Conservation (phyloP, 2,888 invertebrate species). For the Chalcosyrphus nemorum region DNA sequence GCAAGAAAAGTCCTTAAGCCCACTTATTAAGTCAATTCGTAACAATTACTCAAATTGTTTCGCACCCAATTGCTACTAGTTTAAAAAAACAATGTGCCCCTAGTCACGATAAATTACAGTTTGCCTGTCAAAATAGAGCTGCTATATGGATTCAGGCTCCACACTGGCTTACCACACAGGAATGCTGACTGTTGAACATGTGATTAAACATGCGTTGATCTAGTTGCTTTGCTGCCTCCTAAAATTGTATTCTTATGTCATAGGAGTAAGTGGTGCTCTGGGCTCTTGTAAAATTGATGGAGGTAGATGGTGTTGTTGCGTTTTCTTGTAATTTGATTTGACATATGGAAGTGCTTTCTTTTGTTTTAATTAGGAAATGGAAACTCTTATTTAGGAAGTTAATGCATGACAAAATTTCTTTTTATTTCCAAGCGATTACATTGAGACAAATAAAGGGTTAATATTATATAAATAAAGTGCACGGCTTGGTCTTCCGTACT, state of each 20-base stretch:
- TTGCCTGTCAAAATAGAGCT: conserved; percentile 39
- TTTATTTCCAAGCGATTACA: no score
- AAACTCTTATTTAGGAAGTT: no score
- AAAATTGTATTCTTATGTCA: conserved; percentile 23
- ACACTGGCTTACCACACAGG: background rate
- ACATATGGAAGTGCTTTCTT: background rate
- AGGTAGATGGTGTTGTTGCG: background rate
- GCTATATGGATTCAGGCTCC: conserved; percentile 12
- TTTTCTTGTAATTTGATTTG: background rate
- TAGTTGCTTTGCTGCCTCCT: conserved; percentile 22
- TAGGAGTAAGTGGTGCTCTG: conserved; percentile 6
- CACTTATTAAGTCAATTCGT: conserved; percentile 40
- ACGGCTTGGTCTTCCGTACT: no score
- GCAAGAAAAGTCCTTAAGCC: conserved; percentile 14
- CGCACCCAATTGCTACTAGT: conserved; percentile 59
- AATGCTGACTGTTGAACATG: conserved; percentile 29
- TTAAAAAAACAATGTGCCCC: conserved; percentile 37
- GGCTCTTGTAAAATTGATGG: conserved; percentile 7
- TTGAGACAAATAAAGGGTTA: no score
- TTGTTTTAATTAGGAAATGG: background rate
- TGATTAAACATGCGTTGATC: conserved; percentile 48
- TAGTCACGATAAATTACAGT: conserved; percentile 21
- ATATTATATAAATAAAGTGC: no score
- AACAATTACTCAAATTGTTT: conserved; percentile 55
- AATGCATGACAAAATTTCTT: no score